Evolutionary conservation across 2,797 vertebrate species (phyloP).

Genomic region (Poecilia gillii): DNA sequence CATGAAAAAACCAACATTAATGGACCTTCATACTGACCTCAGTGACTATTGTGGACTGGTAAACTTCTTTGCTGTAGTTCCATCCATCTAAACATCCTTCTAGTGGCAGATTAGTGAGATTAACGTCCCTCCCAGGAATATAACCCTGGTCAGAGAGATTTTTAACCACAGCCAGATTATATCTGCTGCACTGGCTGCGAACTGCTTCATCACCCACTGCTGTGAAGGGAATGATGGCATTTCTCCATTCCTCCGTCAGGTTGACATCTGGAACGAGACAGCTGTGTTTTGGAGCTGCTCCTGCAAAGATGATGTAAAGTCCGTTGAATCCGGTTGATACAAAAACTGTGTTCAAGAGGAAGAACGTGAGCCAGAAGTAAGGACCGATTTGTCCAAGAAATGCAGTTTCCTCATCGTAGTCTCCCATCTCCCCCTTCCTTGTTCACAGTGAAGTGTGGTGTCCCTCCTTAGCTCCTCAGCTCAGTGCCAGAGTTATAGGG

Average conservation of each 20-base stretch:
- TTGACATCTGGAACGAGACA: conserved; percentile 84
- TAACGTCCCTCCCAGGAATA: conserved; percentile 80
- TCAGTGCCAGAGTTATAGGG: conserved; percentile 37
- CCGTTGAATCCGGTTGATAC: conserved; percentile 90
- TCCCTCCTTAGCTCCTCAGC: conserved; percentile 39
- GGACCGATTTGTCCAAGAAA: conserved; percentile 87
- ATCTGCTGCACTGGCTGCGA: conserved; percentile 78
- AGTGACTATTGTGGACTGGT: conserved; percentile 84
- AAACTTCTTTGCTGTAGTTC: conserved; percentile 84
- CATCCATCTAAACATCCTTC: conserved; percentile 86
- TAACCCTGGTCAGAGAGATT: conserved; percentile 83
- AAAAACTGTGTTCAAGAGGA: conserved; percentile 88
- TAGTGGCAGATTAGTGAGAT: conserved; percentile 80
- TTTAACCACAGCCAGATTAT: conserved; percentile 72
- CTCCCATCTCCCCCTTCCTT: conserved; percentile 75
- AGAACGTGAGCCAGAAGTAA: conserved; percentile 86
- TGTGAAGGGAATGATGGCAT: conserved; percentile 81
- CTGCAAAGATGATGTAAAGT: conserved; percentile 86
- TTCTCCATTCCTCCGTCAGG: conserved; percentile 85
- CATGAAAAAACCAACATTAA: neutral
- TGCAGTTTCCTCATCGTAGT: conserved; percentile 84
- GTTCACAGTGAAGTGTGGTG: conserved; percentile 30
- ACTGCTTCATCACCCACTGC: conserved; percentile 65
- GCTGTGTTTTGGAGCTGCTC: conserved; percentile 83
- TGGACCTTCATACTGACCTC: conserved; percentile 73